Percentiles rank a stretch among this genome's conserved stretches.
Evolutionary conservation across 2,797 vertebrate genomes (phyloP).

Genomic region (Spinibarbus caldwelli): DNA sequence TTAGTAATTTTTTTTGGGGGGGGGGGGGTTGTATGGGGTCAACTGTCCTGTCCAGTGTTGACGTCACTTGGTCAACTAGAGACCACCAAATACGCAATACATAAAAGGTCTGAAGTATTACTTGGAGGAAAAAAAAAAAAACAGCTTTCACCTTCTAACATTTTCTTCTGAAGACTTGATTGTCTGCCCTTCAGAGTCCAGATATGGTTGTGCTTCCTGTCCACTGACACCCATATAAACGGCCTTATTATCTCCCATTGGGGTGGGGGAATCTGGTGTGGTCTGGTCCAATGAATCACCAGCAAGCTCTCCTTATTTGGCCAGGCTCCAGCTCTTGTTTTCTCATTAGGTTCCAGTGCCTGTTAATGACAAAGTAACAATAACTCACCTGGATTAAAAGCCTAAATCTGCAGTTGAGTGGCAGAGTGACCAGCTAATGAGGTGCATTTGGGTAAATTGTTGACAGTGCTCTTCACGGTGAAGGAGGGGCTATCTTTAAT

Average conservation of each 20-base stretch:
- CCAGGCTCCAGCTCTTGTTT: conserved; percentile 82
- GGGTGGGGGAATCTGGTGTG: conserved; percentile 72
- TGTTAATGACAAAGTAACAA: conserved; percentile 73
- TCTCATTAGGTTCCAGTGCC: conserved; percentile 79
- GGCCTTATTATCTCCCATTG: conserved; percentile 74
- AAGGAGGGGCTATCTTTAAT: conserved; percentile 78
- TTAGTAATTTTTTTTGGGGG: background rate
- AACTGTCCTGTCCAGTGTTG: background rate
- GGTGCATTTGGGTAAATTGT: conserved; percentile 83
- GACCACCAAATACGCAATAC: background rate
- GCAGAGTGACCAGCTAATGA: conserved; percentile 82
- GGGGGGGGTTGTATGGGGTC: too few relatives aligned
- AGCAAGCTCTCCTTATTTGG: conserved; percentile 76
- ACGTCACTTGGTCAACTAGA: background rate
- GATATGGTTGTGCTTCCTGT: conserved; percentile 59
- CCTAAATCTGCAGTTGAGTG: conserved; percentile 70
- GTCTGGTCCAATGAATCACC: conserved; percentile 78
- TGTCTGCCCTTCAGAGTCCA: conserved; percentile 64
- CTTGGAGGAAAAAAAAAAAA: background rate
- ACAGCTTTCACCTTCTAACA: conserved; percentile 15
- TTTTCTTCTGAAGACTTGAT: conserved; percentile 50
- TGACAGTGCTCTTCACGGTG: conserved; percentile 80
- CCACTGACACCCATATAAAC: conserved; percentile 76
- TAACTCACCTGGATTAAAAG: conserved; percentile 85
- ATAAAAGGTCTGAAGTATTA: background rate